A percentile compares a stretch with the other conserved stretches of the same genome.
These are phyloP conservation scores for Euleptes europaea DNA, from an alignment of 2,113 vertebrate genomes.

Conservation along the genomic window DNA sequence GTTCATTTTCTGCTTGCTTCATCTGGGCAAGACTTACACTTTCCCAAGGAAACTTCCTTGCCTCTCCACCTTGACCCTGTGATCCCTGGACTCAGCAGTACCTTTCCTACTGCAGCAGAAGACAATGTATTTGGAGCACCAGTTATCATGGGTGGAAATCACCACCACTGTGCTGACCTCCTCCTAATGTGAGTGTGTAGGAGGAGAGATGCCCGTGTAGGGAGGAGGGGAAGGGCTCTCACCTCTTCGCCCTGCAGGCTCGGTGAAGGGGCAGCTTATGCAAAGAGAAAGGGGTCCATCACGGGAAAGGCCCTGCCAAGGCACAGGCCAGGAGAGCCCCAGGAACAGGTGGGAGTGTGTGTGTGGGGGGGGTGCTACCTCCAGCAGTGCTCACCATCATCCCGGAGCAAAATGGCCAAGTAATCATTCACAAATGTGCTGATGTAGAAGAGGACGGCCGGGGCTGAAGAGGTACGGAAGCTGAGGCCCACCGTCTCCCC, in stretches of 20 bases:
- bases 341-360: no score
- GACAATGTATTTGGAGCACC: no score
- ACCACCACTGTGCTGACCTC: neutral
- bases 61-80: neutral
- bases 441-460: slow-evolving; percentile 91
- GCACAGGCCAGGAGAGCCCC: no score
- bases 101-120: neutral
- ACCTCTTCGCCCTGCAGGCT: neutral
- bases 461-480: slow-evolving; percentile 88
- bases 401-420: slow-evolving; percentile 90
- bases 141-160: neutral
- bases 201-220: no score
- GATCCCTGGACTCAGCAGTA: neutral
- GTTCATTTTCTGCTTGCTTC: no score
- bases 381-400: slow-evolving; percentile 79
- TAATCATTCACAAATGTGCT: slow-evolving; percentile 94
- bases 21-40: neutral
- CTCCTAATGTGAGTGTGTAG: neutral
- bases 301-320: neutral
- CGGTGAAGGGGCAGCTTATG: no score
- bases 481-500: slow-evolving; percentile 96
- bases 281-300: neutral
- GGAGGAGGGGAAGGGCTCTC: neutral
- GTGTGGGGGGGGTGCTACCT: no score
- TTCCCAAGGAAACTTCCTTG: neutral